Conservation (phyloP, 1,140 invertebrate species). For the Rhizoglyphus robini region DNA sequence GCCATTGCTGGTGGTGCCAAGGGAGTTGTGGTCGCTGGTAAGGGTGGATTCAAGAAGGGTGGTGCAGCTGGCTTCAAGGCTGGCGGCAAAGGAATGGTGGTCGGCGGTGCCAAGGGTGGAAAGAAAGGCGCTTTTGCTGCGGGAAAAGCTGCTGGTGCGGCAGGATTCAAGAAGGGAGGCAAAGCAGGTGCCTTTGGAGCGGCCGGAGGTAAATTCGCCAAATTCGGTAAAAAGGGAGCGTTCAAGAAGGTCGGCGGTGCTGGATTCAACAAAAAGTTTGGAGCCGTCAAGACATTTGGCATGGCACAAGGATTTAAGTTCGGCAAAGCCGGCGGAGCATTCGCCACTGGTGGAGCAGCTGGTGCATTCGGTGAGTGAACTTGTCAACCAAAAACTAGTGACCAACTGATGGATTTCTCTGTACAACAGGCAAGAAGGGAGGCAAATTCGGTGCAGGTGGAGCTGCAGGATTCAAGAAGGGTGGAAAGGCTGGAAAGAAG, state of each 20-base stretch:
- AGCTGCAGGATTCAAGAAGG: neutral
- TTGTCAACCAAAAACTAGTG: neutral
- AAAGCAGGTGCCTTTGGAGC: constrained; percentile 1
- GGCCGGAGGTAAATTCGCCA: neutral
- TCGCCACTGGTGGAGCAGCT: constrained; percentile 19
- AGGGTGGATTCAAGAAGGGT: constrained; percentile 7
- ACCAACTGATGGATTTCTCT: too few species aligned
- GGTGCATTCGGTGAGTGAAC: neutral
- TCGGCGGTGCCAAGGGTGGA: constrained; percentile 2
- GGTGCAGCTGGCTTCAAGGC: neutral
- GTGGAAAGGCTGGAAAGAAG: neutral
- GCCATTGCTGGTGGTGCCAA: neutral
- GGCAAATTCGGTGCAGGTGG: constrained; percentile 2
- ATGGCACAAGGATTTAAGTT: constrained; percentile 19
- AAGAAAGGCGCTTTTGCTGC: constrained; percentile 15
- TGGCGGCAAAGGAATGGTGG: neutral
- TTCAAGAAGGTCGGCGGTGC: constrained; percentile 20
- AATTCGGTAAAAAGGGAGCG: constrained; percentile 18
- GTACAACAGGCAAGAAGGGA: constrained; percentile 4
- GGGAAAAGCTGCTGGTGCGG: constrained; percentile 10
- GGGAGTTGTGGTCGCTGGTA: constrained; percentile 8
- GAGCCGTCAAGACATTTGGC: constrained; percentile 19
- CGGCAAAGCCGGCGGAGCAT: constrained; percentile 16
- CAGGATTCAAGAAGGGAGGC: constrained; percentile 1
- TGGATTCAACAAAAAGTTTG: constrained; percentile 19